Evolutionary conservation across 2,113 vertebrate species (phyloP).

Genomic region (Sprattus sprattus): DNA sequence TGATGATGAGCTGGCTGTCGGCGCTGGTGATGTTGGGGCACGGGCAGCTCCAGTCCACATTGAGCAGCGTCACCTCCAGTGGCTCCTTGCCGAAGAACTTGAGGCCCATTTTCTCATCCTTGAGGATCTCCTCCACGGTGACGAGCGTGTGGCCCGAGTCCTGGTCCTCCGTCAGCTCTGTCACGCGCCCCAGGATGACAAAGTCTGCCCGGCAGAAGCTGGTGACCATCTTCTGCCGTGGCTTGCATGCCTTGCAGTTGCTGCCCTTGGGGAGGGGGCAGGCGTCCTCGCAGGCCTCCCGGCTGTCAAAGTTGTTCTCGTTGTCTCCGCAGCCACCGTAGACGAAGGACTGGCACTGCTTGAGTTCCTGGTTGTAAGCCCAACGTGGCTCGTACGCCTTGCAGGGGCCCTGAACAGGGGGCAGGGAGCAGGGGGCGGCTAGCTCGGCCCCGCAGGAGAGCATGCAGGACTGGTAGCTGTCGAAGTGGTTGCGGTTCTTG

Average conservation of each 20-base stretch:
- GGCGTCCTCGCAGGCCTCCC: slow-evolving; percentile 90
- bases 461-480: slow-evolving; percentile 87
- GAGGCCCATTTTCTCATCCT: slow-evolving; percentile 98
- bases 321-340: slow-evolving; percentile 93
- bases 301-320: slow-evolving; percentile 94
- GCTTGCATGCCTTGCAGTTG: slow-evolving; percentile 88
- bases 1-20: slow-evolving; percentile 87
- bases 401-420: slow-evolving; percentile 90
- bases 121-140: slow-evolving; percentile 91
- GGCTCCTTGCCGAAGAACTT: slow-evolving; percentile 91
- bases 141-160: slow-evolving; percentile 89
- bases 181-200: slow-evolving; percentile 88
- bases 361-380: slow-evolving; percentile 84
- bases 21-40: slow-evolving; percentile 88
- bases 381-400: slow-evolving; percentile 90
- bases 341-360: slow-evolving; percentile 93
- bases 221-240: slow-evolving; percentile 87
- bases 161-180: slow-evolving; percentile 88
- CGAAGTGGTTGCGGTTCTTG: slow-evolving; percentile 89
- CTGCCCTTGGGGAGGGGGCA: slow-evolving; percentile 88
- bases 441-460: slow-evolving; percentile 84
- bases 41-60: slow-evolving; percentile 94
- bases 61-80: slow-evolving; percentile 89
- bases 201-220: slow-evolving; percentile 97
- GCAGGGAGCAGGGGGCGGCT: slow-evolving; percentile 83